Percentiles rank a stretch among this genome's conserved stretches.
Conservation (phyloP, 2,113 vertebrate species). For the Melanerpes formicivorus region DNA sequence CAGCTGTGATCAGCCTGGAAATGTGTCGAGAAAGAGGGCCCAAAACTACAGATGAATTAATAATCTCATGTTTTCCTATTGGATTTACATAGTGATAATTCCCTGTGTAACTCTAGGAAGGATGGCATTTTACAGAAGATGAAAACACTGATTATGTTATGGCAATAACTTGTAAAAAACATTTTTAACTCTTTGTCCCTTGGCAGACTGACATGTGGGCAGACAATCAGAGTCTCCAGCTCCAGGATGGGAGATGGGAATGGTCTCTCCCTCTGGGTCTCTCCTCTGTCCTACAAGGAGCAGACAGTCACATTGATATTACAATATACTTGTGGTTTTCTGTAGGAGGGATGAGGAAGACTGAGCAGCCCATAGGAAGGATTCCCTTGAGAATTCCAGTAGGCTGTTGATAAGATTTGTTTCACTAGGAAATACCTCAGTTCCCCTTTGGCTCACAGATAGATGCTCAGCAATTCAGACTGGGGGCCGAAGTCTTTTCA, state of each 20-base stretch:
- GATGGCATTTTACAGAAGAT: background rate
- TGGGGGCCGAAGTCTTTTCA: too few relatives aligned
- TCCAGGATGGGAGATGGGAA: background rate
- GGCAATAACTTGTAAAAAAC: background rate
- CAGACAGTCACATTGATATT: accelerated
- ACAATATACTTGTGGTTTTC: background rate
- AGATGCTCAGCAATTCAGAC: too few relatives aligned
- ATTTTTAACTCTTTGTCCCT: background rate
- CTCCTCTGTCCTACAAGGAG: background rate
- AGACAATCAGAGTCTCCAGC: background rate
- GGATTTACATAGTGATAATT: background rate
- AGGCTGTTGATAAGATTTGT: background rate
- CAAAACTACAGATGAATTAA: background rate
- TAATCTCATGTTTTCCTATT: background rate
- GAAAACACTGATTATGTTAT: background rate
- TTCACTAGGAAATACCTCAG: background rate
- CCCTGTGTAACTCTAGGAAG: background rate
- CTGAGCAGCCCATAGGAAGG: background rate
- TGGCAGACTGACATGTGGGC: background rate
- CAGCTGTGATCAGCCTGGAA: background rate
- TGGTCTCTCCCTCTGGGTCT: background rate
- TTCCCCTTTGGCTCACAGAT: background rate
- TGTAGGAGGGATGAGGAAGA: background rate
- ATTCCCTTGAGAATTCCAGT: background rate
- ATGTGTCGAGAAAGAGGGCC: background rate